Evolutionary conservation across 2,888 invertebrate genomes (phyloP).

Genomic region (Mesorhabditis spiculigera): DNA sequence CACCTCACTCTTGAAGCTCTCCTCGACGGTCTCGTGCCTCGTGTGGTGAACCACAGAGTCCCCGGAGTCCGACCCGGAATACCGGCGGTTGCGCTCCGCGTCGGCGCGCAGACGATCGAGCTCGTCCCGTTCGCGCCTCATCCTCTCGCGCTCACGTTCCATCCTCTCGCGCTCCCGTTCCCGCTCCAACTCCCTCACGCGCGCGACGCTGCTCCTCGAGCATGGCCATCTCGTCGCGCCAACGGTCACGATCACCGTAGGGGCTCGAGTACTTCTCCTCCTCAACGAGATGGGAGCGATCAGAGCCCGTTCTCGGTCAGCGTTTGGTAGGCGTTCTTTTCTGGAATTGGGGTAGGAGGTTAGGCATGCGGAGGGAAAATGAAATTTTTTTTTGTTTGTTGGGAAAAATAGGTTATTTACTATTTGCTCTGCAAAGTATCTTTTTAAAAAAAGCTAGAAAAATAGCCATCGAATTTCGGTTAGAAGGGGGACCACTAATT

Average conservation of each 20-base stretch:
- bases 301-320: conserved; percentile 8
- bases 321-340: conserved; percentile 4
- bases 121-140: background rate
- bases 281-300: conserved; percentile 23
- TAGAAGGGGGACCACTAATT: background rate
- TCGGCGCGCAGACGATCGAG: conserved; percentile 2
- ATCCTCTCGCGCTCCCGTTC: conserved; percentile 11
- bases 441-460: background rate
- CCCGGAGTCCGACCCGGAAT: conserved; percentile 20
- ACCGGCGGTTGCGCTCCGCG: conserved; percentile 4
- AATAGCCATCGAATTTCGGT: background rate
- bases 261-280: conserved; percentile 36
- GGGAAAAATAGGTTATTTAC: too few species aligned
- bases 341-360: background rate
- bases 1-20: conserved; percentile 54
- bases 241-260: conserved; percentile 32
- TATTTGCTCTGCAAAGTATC: too few species aligned
- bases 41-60: conserved; percentile 35
- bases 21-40: conserved; percentile 53
- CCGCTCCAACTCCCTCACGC: conserved; percentile 13
- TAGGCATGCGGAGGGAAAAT: background rate
- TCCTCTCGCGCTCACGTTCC: conserved; percentile 8
- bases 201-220: conserved; percentile 11
- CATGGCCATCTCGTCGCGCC: conserved; percentile 14
- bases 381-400: background rate